Percentiles rank a stretch among this genome's conserved stretches.
Evolutionary conservation across 2,888 invertebrate species (phyloP).

Genomic region (Trichopria drosophilae): DNA sequence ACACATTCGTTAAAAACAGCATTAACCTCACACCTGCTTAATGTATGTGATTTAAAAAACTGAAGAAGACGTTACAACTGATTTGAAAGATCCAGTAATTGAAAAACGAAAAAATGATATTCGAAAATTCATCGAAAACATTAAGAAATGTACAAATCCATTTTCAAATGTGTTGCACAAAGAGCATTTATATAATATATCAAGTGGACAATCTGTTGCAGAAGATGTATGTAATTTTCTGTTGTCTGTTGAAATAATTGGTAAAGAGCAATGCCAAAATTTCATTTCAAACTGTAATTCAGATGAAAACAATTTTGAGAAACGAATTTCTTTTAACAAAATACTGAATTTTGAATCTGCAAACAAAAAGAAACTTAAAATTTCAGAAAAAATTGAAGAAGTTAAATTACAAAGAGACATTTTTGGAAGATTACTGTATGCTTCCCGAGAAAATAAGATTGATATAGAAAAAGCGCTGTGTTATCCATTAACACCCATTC

Average conservation of each 20-base stretch:
- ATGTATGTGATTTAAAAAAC: constrained; percentile 35
- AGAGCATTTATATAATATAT: constrained; percentile 35
- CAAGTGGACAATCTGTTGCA: constrained; percentile 21
- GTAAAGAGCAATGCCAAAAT: not conserved
- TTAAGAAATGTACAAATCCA: constrained; percentile 34
- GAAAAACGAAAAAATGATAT: constrained; percentile 23
- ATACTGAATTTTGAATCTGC: constrained; percentile 13
- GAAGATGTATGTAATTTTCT: constrained; percentile 2
- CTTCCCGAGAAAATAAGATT: not conserved
- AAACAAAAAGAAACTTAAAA: constrained; percentile 2
- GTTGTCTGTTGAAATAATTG: constrained; percentile 1
- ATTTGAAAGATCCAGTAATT: constrained; percentile 35
- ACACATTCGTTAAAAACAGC: constrained; percentile 26
- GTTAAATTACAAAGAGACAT: constrained; percentile 22
- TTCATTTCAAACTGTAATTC: not conserved
- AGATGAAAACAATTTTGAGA: constrained; percentile 9
- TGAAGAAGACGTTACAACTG: constrained; percentile 40
- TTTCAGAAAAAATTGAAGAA: constrained; percentile 17
- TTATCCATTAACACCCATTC: constrained; percentile 37
- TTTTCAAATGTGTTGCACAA: constrained; percentile 32
- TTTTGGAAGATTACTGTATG: constrained; percentile 28
- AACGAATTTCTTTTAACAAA: constrained; percentile 24
- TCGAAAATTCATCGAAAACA: constrained; percentile 8
- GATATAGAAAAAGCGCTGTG: constrained; percentile 16
- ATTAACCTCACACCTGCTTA: constrained; percentile 37